Evolutionary conservation across 2,888 invertebrate genomes (phyloP), one percentile per base, ranked within the genome.

Genomic region (Xestobium rufovillosum): DNA sequence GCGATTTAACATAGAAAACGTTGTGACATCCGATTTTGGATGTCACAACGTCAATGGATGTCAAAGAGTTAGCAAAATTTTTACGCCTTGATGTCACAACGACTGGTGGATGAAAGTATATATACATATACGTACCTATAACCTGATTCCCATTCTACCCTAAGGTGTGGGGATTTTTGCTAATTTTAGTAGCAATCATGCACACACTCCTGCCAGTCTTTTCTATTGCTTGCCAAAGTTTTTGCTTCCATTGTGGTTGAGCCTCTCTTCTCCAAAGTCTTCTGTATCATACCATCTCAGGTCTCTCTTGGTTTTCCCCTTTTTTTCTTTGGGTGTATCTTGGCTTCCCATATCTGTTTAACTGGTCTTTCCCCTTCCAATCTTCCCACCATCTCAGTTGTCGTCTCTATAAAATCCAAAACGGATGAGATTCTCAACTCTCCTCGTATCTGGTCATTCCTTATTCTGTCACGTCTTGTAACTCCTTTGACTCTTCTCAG

Each of bases 281-380:
- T 25, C 13, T 10, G 14, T 23, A 34, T 14, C 19, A 26, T 11
- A 4, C 26, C 14, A 14, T 42, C 31, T n/a, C n/a, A n/a, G n/a
- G n/a, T n/a, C n/a, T n/a, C n/a, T n/a, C n/a, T n/a, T 34, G 27
- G 36, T 36, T 25, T 34, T 39, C 14, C 35, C 39, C 26, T 26
- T 40, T n/a, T 9, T 26, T 26, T 26, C 41, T 14, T 14, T 38
- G n/a, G 13, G 15, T 23, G 9, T 19, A 29, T 8, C 38, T 27
- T 35, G 14, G 42, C 36, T 32, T 41, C 35, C 40, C 43, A 43
- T 15, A 41, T 26, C 34, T 39, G 30, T 31, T 36, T 43, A 8
- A 40, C 39, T 26, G 14, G 32, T 12, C 33, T 26, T 1, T 34
- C 15, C 15, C 29, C 14, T 3, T 34, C 16, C 41, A 45, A 36